Evolutionary conservation across 2,113 vertebrate genomes (phyloP).

Genomic region (Candoia aspera): DNA sequence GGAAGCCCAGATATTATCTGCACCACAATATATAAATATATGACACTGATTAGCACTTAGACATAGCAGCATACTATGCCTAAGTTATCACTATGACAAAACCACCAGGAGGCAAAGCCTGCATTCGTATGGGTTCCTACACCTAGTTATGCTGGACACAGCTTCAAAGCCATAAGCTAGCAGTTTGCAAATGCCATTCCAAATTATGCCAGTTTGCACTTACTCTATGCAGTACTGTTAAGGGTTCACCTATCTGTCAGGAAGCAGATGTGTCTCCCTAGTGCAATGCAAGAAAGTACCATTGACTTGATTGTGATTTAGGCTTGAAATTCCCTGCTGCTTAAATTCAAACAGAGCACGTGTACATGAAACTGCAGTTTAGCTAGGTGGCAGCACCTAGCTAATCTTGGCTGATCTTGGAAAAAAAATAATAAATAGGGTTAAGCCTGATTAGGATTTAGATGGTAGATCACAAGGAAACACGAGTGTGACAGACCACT

Average conservation of each 20-base stretch:
- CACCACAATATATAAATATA: background rate
- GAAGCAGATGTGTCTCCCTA: background rate
- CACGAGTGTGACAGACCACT: background rate
- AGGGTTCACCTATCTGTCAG: background rate
- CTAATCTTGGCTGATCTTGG: background rate
- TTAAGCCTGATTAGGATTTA: background rate
- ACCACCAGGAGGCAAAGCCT: background rate
- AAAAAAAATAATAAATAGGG: background rate
- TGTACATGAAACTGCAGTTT: background rate
- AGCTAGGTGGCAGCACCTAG: background rate
- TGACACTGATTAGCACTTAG: background rate
- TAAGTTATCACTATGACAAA: background rate
- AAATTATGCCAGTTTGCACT: background rate
- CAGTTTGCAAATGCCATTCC: background rate
- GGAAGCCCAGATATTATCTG: background rate
- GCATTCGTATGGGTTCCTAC: background rate
- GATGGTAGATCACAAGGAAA: background rate
- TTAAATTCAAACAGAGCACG: background rate
- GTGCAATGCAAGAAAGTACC: background rate
- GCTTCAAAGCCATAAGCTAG: background rate
- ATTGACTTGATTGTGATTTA: background rate
- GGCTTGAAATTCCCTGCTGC: background rate
- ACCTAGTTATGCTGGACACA: background rate
- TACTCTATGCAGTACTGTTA: background rate
- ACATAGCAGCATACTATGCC: background rate